Conservation (phyloP, 2,888 invertebrate species). For the Luperina testacea region DNA sequence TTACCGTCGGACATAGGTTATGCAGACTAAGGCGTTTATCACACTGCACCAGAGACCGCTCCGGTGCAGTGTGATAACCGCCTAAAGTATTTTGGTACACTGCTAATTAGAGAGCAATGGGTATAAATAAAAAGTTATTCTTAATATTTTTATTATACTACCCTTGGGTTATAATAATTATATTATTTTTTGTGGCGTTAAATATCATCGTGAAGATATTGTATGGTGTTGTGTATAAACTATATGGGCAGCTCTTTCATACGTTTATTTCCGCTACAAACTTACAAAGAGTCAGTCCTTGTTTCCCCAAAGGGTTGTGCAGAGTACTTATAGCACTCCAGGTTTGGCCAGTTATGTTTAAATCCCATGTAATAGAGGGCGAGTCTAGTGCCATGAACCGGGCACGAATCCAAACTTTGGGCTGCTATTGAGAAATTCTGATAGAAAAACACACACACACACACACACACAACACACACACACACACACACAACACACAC, state of each 20-base stretch:
- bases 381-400: not conserved
- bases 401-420: not conserved
- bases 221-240: not conserved
- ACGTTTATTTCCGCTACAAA: not conserved
- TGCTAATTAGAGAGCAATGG: not conserved
- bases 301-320: no score
- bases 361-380: no score
- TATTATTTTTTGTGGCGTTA: not conserved
- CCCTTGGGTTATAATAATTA: no score
- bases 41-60: not conserved
- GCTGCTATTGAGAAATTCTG: no score
- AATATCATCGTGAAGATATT: not conserved
- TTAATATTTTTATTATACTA: not conserved
- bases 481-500: no score
- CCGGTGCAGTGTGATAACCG: no score
- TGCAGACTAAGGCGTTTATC: not conserved
- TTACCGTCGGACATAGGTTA: not conserved
- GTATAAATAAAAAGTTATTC: not conserved
- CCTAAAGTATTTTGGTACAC: not conserved
- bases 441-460: not conserved
- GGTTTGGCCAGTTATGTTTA: no score
- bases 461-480: no score
- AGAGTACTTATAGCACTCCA: no score
- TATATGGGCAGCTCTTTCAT: not conserved
- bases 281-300: no score